Evolutionary conservation across 2,797 vertebrate species (phyloP), one percentile per base, ranked within the genome.

Genomic region (Melopsittacus undulatus): DNA sequence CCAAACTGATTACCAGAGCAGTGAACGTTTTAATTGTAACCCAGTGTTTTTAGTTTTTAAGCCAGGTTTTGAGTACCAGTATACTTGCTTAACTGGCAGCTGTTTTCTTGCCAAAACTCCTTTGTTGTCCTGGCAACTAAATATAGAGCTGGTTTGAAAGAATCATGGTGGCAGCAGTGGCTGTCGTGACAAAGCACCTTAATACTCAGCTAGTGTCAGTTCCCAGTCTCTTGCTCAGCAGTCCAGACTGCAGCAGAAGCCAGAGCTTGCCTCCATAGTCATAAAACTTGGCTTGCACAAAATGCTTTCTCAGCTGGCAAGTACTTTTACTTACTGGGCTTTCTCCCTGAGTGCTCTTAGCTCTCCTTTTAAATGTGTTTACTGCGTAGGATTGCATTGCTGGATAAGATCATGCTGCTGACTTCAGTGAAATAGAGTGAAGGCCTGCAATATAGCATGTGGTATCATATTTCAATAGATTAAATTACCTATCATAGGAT

Each of bases 401-500:
- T 52, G 59, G 52, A 34, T 57, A 24, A 46, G 52, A 48, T 43
- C 18, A 12, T 56, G 26, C 42, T 51, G 45, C 81, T 70, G 73
- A 62, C 75, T 72, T 83, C 17, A 54, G n/a, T 67, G 36, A 57
- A 45, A 51, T 11, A 43, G 27, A 69, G 36, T 1, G 2, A 36
- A 52, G 13, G 9, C 29, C 83, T 88, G 24, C 83, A 74, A 11
- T 74, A n/a, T 20, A 81, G 27, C 63, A 36, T 54, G 66, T 90
- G 89, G 74, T 76, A 87, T 94, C 92, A 89, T 91, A 87, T 95
- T 96, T 97, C 92, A 97, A 7, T 81, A 91, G 91, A 87, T 95
- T 81, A 96, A 96, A 96, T 67, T 95, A 92, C 87, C 80, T 74
- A 40, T 95, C 87, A 87, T 89, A 87, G 86, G 89, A 42, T 83